phyloP scores from a whole-genome alignment of 2,797 vertebrate species.

The Garrulus glandarius region DNA sequence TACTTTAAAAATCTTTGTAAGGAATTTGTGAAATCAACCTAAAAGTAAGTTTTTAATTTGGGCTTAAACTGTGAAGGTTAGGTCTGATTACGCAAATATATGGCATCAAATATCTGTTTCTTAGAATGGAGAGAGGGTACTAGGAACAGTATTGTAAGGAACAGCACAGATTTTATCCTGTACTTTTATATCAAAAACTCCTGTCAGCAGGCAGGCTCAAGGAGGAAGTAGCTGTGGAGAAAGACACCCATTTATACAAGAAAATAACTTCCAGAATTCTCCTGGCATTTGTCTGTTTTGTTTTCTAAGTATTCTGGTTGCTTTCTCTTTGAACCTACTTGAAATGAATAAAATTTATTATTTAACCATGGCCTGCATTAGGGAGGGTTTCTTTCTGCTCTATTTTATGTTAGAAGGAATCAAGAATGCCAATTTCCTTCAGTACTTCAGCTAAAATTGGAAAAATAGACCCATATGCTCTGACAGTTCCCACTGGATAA shows the following conservation, averaged over 20 bases:
- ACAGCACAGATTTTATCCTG: neutral
- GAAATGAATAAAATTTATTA: conserved; percentile 29
- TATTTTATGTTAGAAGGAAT: conserved; percentile 43
- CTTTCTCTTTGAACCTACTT: conserved; percentile 30
- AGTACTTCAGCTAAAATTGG: conserved; percentile 18
- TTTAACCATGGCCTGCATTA: conserved; percentile 21
- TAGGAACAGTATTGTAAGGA: neutral
- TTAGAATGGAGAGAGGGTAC: neutral
- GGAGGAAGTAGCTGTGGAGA: neutral
- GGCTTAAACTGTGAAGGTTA: neutral
- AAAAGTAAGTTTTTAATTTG: neutral
- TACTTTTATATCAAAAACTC: conserved; percentile 6
- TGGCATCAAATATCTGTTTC: neutral
- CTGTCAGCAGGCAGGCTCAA: neutral
- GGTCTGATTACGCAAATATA: neutral
- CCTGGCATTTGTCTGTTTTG: neutral
- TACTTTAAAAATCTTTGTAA: neutral
- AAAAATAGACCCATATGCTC: conserved; percentile 48
- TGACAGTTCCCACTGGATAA: conserved; percentile 41
- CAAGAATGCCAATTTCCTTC: conserved; percentile 45
- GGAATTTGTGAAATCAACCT: neutral
- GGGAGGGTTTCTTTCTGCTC: conserved; percentile 3
- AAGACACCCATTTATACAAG: neutral
- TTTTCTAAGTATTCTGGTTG: neutral
- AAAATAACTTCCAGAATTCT: conserved; percentile 48